phyloP scores from a whole-genome alignment of 2,888 invertebrate species.

The Allolobophora icterica region DNA sequence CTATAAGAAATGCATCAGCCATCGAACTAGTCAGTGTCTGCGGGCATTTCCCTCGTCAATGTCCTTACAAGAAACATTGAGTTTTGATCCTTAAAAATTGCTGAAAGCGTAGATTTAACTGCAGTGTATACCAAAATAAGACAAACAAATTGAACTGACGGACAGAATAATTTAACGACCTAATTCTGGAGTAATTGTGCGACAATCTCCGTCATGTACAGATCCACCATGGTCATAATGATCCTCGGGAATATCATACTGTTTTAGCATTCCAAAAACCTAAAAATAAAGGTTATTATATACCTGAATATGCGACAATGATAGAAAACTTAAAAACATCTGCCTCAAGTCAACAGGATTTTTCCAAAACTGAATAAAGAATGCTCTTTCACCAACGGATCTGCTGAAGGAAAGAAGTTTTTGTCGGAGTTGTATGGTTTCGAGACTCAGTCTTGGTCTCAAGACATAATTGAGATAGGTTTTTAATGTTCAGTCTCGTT shows the following conservation, averaged over 20 bases:
- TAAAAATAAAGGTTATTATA: neutral
- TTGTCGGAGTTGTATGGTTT: neutral
- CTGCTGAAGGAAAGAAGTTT: neutral
- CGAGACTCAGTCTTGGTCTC: no score
- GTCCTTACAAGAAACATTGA: no score
- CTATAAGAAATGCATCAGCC: neutral
- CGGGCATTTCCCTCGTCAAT: no score
- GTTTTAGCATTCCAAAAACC: constrained; percentile 25
- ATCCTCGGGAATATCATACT: constrained; percentile 18
- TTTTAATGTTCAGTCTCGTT: no score
- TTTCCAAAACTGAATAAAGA: neutral
- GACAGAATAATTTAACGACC: neutral
- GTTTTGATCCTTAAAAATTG: neutral
- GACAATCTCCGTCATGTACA: neutral
- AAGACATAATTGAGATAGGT: no score
- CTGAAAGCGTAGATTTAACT: neutral
- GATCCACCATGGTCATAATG: neutral
- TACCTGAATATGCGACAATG: neutral
- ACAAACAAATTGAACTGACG: neutral
- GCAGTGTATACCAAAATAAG: neutral
- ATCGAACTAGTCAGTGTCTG: no score
- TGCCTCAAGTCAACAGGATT: neutral
- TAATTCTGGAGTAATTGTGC: neutral
- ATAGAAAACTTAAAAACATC: neutral
- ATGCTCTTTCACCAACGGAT: neutral